phyloP scores from a whole-genome alignment of 2,888 invertebrate species.

The Folsomia candida region DNA sequence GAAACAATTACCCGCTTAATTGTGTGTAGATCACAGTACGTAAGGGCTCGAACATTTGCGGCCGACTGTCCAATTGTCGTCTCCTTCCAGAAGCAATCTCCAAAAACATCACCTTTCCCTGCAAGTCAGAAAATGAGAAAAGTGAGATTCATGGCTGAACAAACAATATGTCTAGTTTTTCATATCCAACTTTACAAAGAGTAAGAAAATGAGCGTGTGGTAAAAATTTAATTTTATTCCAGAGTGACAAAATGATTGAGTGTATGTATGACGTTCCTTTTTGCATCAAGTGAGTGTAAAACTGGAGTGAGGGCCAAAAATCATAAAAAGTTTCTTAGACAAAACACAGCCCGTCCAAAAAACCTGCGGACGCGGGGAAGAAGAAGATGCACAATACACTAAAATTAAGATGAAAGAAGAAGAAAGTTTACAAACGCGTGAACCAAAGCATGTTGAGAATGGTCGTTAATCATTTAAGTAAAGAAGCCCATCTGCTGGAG shows the following conservation, averaged over 20 bases:
- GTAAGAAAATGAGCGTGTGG: background rate
- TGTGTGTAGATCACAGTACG: constrained; percentile 98
- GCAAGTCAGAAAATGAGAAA: constrained; percentile 48
- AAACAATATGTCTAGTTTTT: too few relatives aligned
- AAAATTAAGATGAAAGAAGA: constrained; percentile 12
- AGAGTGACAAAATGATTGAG: background rate
- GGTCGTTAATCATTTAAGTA: constrained; percentile 29
- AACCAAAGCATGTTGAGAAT: constrained; percentile 12
- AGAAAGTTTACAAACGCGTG: constrained; percentile 14
- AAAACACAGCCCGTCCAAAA: background rate
- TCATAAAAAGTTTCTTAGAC: background rate
- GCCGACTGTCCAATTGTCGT: constrained; percentile 95
- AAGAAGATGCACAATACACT: background rate
- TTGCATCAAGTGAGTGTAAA: background rate
- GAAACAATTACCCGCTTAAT: constrained; percentile 71
- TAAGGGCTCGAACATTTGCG: constrained; percentile 93
- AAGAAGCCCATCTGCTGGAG: constrained; percentile 33
- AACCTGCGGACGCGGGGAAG: background rate
- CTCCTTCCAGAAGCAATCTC: constrained; percentile 99
- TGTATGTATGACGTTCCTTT: background rate
- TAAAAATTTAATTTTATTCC: background rate
- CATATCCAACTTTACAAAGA: background rate
- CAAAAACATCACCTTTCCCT: constrained; percentile 99
- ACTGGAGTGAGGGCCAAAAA: background rate
- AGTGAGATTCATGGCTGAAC: background rate